Percentiles rank a stretch among this genome's conserved stretches.
phyloP scores from a whole-genome alignment of 2,113 vertebrate species.

The Tupaia chinensis region DNA sequence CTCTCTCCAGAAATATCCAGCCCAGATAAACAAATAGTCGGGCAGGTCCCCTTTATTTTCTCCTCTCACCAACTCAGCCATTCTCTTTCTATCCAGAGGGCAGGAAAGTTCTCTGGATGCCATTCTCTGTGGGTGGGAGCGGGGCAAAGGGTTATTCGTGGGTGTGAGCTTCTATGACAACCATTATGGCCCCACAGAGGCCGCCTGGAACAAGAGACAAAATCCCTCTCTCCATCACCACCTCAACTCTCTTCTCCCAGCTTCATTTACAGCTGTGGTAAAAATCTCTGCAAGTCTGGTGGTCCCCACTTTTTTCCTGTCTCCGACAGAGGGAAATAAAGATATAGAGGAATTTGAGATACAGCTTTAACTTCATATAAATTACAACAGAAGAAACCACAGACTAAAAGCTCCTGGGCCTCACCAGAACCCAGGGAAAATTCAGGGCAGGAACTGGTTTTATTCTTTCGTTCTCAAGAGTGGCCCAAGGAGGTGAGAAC shows the following conservation, averaged over 20 bases:
- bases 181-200: neutral
- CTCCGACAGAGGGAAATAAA: neutral
- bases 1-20: conserved; percentile 42
- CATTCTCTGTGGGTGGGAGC: conserved; percentile 48
- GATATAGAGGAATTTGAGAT: neutral
- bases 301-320: neutral
- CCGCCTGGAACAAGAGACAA: neutral
- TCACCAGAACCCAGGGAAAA: neutral
- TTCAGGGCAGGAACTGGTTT: too few relatives aligned
- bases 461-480: neutral
- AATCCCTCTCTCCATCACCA: neutral
- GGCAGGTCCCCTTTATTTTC: neutral
- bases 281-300: neutral
- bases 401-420: neutral
- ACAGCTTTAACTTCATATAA: neutral
- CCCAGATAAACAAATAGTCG: neutral
- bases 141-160: conserved; percentile 21
- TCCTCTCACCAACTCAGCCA: conserved; percentile 31
- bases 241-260: neutral
- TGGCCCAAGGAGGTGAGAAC: rapidly evolving
- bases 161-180: conserved; percentile 58
- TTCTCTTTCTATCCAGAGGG: neutral
- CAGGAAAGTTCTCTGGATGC: conserved; percentile 43
- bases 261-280: neutral
- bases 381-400: neutral